Evolutionary conservation across 1,140 invertebrate genomes (phyloP), one percentile per base, ranked within the genome.

Genomic region (Procambarus clarkii): DNA sequence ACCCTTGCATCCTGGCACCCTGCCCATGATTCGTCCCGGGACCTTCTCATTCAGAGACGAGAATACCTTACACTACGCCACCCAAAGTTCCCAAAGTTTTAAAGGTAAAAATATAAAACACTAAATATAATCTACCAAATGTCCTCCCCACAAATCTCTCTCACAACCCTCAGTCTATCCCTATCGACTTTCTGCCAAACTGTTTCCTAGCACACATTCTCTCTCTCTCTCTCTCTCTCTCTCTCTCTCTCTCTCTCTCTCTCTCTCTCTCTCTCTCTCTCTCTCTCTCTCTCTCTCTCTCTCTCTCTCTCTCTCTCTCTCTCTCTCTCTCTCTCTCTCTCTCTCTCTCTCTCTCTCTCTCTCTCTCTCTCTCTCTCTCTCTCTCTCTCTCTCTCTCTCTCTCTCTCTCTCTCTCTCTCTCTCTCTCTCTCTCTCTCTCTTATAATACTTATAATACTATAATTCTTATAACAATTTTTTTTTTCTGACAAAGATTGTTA

Each of bases 241-340:
- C n/a, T 69, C n/a, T 69, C n/a, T 69, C n/a, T n/a, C 64, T n/a
- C 64, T 69, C n/a, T 69, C n/a, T 69, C n/a, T 69, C n/a, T 69
- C n/a, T n/a, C 64, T n/a, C 64, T 69, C 64, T n/a, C n/a, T 69
- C 64, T 69, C n/a, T 69, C 64, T 13, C 13, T 34, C 34, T 34
- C 64, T n/a, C 64, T 15, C 13, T 69, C n/a, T 69, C n/a, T 69
- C 64, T n/a, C n/a, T n/a, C n/a, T 69, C n/a, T 69, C n/a, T n/a
- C 64, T 69, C n/a, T 69, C n/a, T 69, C n/a, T 69, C n/a, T 69
- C n/a, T n/a, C 64, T n/a, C 64, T 69, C n/a, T 69, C n/a, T 69
- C n/a, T 69, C n/a, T 69, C n/a, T n/a, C 64, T n/a, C 64, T 69
- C 64, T n/a, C n/a, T 69, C 64, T 69, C n/a, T 69, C 64, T 13